These are phyloP conservation scores for Nemotelus pantherinus DNA, from an alignment of 2,888 invertebrate species.

Conservation along the genomic window DNA sequence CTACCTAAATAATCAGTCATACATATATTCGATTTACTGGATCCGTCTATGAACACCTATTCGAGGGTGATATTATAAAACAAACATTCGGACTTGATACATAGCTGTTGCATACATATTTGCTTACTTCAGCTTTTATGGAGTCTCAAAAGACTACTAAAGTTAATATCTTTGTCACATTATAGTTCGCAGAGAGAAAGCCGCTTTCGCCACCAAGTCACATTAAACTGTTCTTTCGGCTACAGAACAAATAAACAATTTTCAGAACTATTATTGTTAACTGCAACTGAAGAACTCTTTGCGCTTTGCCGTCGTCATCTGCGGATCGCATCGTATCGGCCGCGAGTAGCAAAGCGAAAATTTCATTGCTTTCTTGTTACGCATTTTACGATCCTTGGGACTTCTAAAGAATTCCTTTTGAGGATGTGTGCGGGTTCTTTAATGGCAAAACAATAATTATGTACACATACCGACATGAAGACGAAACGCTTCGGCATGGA, in stretches of 20 bases:
- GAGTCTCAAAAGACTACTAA: background rate
- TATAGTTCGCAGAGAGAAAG: conserved; percentile 6
- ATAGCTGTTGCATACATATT: too few species aligned
- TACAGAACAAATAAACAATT: conserved; percentile 36
- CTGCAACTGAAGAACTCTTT: conserved; percentile 21
- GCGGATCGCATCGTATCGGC: too few species aligned
- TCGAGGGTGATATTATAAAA: too few species aligned
- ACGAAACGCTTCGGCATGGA: background rate
- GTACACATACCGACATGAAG: conserved; percentile 8
- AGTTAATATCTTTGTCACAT: conserved; percentile 20
- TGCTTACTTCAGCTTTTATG: too few species aligned
- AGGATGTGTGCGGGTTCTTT: conserved; percentile 16
- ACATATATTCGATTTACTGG: too few species aligned
- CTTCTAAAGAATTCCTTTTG: conserved; percentile 26
- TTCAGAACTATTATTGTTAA: conserved; percentile 29
- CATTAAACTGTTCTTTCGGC: conserved; percentile 34
- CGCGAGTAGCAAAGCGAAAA: conserved; percentile 10
- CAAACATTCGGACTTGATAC: too few species aligned
- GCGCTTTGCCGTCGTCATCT: conserved; percentile 7
- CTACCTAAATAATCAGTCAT: too few species aligned
- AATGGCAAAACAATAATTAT: conserved; percentile 40
- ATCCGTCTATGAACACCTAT: too few species aligned
- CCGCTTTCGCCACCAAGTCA: conserved; percentile 29
- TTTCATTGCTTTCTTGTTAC: conserved; percentile 34
- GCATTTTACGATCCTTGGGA: conserved; percentile 39